These are phyloP conservation scores for Anarhynchus alexandrinus DNA, from an alignment of 2,113 vertebrate genomes.

Conservation along the genomic window DNA sequence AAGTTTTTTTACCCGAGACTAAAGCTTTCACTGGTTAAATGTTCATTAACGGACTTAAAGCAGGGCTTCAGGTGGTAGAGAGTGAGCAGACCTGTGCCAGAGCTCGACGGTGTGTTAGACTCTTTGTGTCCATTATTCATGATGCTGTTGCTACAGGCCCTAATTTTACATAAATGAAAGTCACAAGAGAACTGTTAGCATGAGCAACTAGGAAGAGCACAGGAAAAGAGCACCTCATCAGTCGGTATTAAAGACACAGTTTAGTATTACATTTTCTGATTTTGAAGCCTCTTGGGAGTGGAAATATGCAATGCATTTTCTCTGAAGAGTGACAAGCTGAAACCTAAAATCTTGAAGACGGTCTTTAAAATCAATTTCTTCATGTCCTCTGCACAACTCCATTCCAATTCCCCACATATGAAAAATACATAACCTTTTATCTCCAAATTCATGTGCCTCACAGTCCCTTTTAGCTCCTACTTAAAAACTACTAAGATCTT, in stretches of 20 bases:
- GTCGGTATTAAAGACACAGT: not conserved
- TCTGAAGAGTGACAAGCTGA: not conserved
- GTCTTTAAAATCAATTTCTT: conserved; percentile 8
- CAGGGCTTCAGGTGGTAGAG: not conserved
- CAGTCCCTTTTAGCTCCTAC: not conserved
- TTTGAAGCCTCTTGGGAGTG: not conserved
- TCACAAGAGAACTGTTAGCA: conserved; percentile 33
- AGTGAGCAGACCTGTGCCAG: not conserved
- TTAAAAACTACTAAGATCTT: not conserved
- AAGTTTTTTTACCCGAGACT: not conserved
- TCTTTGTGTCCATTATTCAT: conserved; percentile 48
- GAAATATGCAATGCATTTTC: not conserved
- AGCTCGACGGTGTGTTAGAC: not conserved
- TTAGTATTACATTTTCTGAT: not conserved
- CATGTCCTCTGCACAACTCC: not conserved
- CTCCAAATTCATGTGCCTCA: not conserved
- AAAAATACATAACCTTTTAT: conserved; percentile 12
- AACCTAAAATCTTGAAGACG: not conserved
- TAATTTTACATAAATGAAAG: conserved; percentile 36
- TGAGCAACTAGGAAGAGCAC: not conserved
- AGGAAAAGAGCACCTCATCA: not conserved
- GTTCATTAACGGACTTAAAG: not conserved
- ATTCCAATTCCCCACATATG: not conserved
- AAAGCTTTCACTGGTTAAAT: not conserved
- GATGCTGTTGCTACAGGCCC: conserved; percentile 23